Conservation (phyloP, 1,140 invertebrate genomes). For the Charaxes varanes region DNA sequence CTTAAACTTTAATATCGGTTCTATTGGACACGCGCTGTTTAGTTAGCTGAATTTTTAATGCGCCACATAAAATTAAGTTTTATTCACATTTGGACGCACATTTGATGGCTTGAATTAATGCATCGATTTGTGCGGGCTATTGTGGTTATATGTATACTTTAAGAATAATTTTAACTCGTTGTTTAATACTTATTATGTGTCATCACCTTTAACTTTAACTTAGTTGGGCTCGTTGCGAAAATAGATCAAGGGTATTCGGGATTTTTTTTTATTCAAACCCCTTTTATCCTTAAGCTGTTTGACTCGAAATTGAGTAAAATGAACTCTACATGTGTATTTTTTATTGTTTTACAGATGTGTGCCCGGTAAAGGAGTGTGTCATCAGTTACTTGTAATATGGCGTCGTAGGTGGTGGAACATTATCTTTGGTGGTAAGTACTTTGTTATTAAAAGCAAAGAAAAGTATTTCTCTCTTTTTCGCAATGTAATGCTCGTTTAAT, state of each 20-base stretch:
- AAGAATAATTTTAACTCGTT: too few relatives aligned
- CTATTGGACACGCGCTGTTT: conserved; percentile 15
- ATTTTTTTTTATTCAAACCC: too few relatives aligned
- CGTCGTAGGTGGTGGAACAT: conserved; percentile 31
- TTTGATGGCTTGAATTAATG: not conserved
- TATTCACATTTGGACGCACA: conserved; percentile 1
- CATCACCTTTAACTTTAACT: too few relatives aligned
- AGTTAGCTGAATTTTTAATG: conserved; percentile 12
- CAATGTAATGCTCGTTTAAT: too few relatives aligned
- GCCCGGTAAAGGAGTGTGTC: conserved; percentile 34
- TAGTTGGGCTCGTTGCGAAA: too few relatives aligned
- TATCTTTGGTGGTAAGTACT: conserved; percentile 25
- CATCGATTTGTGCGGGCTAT: not conserved
- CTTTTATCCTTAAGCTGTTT: too few relatives aligned
- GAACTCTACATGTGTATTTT: too few relatives aligned
- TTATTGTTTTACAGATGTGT: conserved; percentile 36
- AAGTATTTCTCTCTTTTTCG: too few relatives aligned
- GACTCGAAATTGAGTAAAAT: too few relatives aligned
- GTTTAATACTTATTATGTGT: too few relatives aligned
- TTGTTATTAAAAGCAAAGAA: too few relatives aligned
- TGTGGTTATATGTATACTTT: too few relatives aligned
- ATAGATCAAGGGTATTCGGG: not conserved
- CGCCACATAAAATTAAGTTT: conserved; percentile 6
- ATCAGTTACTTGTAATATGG: conserved; percentile 26
- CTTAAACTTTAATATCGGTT: conserved; percentile 17